Conservation (phyloP, 2,888 invertebrate species). For the Poecilobothrus nobilitatus region DNA sequence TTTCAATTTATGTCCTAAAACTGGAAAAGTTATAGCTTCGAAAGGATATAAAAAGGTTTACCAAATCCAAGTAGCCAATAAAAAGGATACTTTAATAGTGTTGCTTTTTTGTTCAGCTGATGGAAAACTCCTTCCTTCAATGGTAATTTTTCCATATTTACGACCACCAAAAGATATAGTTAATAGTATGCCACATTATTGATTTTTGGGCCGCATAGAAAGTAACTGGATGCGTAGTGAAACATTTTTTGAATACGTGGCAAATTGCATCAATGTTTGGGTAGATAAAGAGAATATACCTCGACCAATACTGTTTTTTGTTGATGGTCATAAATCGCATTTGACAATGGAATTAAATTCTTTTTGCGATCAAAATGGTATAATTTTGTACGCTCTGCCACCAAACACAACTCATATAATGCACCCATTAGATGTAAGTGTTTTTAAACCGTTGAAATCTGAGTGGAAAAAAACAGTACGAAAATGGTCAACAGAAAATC, state of each 20-base stretch:
- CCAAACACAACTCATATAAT: background rate
- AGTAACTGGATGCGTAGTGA: no score
- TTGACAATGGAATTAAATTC: background rate
- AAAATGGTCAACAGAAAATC: background rate
- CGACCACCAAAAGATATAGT: slow-evolving; percentile 7
- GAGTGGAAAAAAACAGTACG: background rate
- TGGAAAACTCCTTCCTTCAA: slow-evolving; percentile 17
- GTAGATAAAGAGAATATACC: background rate
- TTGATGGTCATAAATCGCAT: background rate
- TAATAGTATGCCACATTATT: no score
- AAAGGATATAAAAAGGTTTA: slow-evolving; percentile 21
- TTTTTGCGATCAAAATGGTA: no score
- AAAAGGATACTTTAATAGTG: slow-evolving; percentile 17
- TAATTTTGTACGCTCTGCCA: no score
- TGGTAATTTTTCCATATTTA: slow-evolving; percentile 19
- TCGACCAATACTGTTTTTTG: background rate
- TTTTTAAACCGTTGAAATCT: background rate
- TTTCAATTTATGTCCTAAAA: slow-evolving; percentile 17
- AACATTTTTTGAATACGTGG: background rate
- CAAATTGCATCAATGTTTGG: background rate
- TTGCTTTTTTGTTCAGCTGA: slow-evolving; percentile 17
- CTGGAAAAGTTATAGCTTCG: slow-evolving; percentile 18
- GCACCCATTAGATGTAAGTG: background rate
- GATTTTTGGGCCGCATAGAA: background rate
- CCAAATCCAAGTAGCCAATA: slow-evolving; percentile 13